A percentile compares a stretch with the other conserved stretches of the same genome.
These are phyloP conservation scores for Tethya wilhelma DNA, from an alignment of 37 sponge, comb jelly and placozoan genomes.

Conservation along the genomic window DNA sequence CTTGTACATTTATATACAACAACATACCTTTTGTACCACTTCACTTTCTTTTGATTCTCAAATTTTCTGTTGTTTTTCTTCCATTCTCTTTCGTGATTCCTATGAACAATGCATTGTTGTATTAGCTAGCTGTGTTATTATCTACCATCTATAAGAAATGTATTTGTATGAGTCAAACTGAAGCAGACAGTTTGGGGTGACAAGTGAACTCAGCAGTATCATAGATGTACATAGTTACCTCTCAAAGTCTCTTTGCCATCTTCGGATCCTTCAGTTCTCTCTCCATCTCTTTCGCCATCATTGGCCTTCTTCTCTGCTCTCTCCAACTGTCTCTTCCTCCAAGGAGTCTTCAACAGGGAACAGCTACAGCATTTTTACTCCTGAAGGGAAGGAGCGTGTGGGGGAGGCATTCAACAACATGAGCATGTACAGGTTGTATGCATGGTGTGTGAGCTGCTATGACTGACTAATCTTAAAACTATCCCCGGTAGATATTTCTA, in stretches of 20 bases:
- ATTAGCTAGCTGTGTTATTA: too few species aligned
- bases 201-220: too few species aligned
- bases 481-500: too few species aligned
- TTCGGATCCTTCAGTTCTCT: slow-evolving; percentile 72
- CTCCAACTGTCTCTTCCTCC: slow-evolving; percentile 50
- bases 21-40: slow-evolving; percentile 74
- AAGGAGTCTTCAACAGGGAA: slow-evolving; percentile 49
- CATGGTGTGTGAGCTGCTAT: too few species aligned
- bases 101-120: too few species aligned
- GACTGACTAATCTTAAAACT: too few species aligned
- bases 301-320: slow-evolving; percentile 64
- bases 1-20: not conserved
- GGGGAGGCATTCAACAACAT: not conserved
- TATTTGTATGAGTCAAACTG: too few species aligned
- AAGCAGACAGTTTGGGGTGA: too few species aligned
- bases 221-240: too few species aligned
- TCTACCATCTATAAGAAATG: too few species aligned
- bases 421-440: not conserved
- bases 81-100: slow-evolving; percentile 57
- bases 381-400: too few species aligned
- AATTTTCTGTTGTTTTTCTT: slow-evolving; percentile 66
- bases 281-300: slow-evolving; percentile 69
- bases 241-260: slow-evolving; percentile 49
- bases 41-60: slow-evolving; percentile 79
- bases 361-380: slow-evolving; percentile 32